Evolutionary conservation across 2,888 invertebrate genomes (phyloP), one percentile per base, ranked within the genome.

Genomic region (Archips xylosteana): DNA sequence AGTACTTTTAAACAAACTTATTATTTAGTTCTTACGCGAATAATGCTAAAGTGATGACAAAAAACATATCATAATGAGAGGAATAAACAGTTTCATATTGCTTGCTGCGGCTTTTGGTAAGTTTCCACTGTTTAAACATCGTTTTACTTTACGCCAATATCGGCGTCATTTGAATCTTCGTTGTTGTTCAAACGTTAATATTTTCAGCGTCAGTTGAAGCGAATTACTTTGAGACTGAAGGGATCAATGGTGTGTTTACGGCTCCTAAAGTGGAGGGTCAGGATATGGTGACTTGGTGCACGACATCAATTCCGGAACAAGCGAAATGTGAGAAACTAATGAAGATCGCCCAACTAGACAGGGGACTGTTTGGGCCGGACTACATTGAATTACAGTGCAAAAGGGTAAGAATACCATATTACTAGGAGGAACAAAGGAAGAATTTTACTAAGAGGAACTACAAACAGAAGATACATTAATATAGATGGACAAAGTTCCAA

Each of bases 321-420:
- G 94, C 95, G 71, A 99, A 99, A 94, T 99, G 99, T 88, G 91
- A 95, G 75, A 97, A 96, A 78, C 95, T 99, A 77, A 95, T 97
- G 0, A 95, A 91, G 76, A 96, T 97, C 2, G 92, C 97, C 0
- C 92, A 96, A 78, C 91, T 96, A 61, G 97, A 97, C 84, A 95
- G 95, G 72, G 95, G 95, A 0, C 86, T 95, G 42, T 96, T 97
- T 83, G 96, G 96, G 65, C 92, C 95, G 69, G 95, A 95, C 72
- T 96, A 95, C 75, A 94, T 97, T 79, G 95, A 96, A 77, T 85
- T 98, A 9, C 92, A 95, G 15, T 98, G 98, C 85, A 95, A 95
- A 79, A 95, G 95, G 88, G 96, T 96, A 87, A 82, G 85, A 6
- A 75, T 49, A 4, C 13, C 5, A 4, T 13, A 49, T n/a, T 13